Evolutionary conservation across 2,888 invertebrate genomes (phyloP), one percentile per base, ranked within the genome.

Genomic region (Zootermopsis nevadensis): DNA sequence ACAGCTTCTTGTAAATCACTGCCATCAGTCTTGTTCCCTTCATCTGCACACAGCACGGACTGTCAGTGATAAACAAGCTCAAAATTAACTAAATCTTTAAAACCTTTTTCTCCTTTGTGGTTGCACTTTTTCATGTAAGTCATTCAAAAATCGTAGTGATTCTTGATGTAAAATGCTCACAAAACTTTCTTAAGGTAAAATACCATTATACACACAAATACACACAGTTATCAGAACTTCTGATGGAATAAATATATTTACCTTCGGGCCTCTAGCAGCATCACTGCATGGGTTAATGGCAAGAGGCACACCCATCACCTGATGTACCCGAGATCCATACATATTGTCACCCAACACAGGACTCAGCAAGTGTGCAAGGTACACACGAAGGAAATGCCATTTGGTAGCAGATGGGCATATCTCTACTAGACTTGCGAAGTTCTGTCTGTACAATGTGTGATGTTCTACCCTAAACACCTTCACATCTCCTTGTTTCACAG

Each of bases 341-440:
- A 88, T 84, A 81, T 88, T 88, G 84, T 90, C 90, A 0, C 90
- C 90, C 33, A 90, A 86, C 81, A 90, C 85, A 27, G 90, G 90
- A 82, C 87, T 87, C 8, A 90, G 85, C 74, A 87, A 85, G 8
- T 88, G 87, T 0, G 89, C 86, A 77, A 89, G 87, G 74, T 89
- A 90, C 33, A 90, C 85, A 53, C 89, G 87, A 6, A 90, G 42
- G 1, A 88, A 88, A 80, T 90, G 89, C 87, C 88, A 88, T 84
- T 85, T 87, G 27, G 85, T 85, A 10, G 87, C 86, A 0, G 88
- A 87, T 2, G 88, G 85, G 67, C 85, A 86, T 24, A 90, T 85
- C 86, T 90, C 87, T 0, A 90, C 84, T 2, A 90, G 82, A 2
- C 88, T 88, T 66, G 87, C 86, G 10, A 88, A 85, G 82, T 88